Conservation (phyloP, 2,113 vertebrate species). For the Picathartes gymnocephalus region DNA sequence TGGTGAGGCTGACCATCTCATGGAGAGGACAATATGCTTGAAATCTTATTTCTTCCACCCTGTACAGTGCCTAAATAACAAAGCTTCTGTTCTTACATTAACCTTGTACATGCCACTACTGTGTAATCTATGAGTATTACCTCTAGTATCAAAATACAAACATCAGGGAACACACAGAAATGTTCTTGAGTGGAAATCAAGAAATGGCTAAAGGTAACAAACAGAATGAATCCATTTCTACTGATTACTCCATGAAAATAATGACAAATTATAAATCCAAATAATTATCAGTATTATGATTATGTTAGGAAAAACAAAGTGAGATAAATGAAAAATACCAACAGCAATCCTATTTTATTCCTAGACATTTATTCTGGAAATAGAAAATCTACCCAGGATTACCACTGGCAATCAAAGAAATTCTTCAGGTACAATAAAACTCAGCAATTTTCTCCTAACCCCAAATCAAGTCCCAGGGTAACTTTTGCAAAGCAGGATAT, state of each 20-base stretch:
- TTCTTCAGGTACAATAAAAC: not conserved
- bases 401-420: not conserved
- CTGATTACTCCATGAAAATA: not conserved
- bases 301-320: not conserved
- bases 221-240: not conserved
- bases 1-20: not conserved
- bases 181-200: not conserved
- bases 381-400: not conserved
- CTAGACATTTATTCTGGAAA: not conserved
- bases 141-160: not conserved
- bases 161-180: not conserved
- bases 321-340: not conserved
- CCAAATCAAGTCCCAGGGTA: not conserved
- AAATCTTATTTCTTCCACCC: accelerated
- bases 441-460: not conserved
- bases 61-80: accelerated
- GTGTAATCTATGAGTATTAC: not conserved
- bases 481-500: not conserved
- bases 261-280: not conserved
- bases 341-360: not conserved
- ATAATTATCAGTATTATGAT: not conserved
- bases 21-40: not conserved
- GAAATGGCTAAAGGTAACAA: not conserved
- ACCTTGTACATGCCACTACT: not conserved
- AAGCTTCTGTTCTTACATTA: not conserved